Evolutionary conservation across 37 sponge, comb jelly and placozoan genomes (phyloP).

Genomic region (Oscarella lobularis): DNA sequence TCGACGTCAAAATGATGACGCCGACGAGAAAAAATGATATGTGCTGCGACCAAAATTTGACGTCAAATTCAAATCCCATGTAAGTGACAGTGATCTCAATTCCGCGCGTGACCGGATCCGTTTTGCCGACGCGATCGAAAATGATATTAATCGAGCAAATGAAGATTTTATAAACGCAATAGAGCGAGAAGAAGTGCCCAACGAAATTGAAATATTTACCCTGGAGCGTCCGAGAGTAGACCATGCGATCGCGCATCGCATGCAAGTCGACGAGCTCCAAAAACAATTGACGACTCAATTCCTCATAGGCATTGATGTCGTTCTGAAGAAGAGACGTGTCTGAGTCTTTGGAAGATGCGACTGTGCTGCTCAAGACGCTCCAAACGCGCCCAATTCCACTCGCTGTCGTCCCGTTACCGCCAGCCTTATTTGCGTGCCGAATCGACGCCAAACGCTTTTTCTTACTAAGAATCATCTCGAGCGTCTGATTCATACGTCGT

Average conservation of each 20-base stretch:
- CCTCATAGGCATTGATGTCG: constrained; percentile 78
- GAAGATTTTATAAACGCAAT: constrained; percentile 89
- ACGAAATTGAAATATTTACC: constrained; percentile 87
- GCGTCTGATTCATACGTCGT: constrained; percentile 62
- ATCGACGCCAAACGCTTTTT: constrained; percentile 40
- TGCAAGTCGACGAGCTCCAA: constrained; percentile 88
- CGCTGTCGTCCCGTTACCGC: not conserved
- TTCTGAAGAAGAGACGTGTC: constrained; percentile 18
- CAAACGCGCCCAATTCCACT: constrained; percentile 65
- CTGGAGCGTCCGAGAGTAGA: constrained; percentile 75
- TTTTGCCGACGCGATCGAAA: constrained; percentile 88
- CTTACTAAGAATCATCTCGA: constrained; percentile 86
- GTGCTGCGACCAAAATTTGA: constrained; percentile 89
- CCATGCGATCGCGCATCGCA: constrained; percentile 55
- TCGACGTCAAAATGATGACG: constrained; percentile 83
- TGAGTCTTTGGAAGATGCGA: not conserved
- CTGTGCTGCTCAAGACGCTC: constrained; percentile 74
- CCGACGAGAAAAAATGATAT: constrained; percentile 92
- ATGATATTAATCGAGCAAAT: constrained; percentile 92
- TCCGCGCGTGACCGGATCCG: constrained; percentile 91
- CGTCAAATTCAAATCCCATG: constrained; percentile 64
- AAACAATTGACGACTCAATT: constrained; percentile 80
- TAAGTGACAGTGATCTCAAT: constrained; percentile 68
- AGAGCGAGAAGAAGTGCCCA: constrained; percentile 90
- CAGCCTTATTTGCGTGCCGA: not conserved